These are phyloP conservation scores for Amphipyra tragopoginis DNA, from an alignment of 2,888 invertebrate genomes.

Conservation along the genomic window DNA sequence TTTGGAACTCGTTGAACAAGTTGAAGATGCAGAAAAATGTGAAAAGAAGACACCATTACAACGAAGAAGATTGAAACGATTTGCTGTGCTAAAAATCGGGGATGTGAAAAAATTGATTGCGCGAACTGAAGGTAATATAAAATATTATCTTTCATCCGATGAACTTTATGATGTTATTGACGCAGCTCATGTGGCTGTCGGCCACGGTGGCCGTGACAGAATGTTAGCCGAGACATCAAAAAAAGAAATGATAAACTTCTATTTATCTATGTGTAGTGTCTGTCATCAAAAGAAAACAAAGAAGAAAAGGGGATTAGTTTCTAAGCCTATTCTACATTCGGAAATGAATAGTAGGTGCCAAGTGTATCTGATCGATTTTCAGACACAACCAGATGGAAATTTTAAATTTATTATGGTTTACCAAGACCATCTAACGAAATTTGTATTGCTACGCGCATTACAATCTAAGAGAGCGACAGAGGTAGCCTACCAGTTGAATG, in stretches of 20 bases:
- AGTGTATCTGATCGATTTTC: no score
- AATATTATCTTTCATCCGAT: constrained; percentile 7
- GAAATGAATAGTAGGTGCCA: constrained; percentile 67
- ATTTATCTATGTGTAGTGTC: constrained; percentile 55
- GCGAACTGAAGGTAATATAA: constrained; percentile 3
- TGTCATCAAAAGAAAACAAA: constrained; percentile 55
- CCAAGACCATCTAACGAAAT: no score
- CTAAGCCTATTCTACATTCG: constrained; percentile 56
- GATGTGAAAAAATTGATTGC: constrained; percentile 22
- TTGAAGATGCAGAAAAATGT: neutral
- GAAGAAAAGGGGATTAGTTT: constrained; percentile 60
- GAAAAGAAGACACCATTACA: constrained; percentile 9
- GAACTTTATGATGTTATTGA: constrained; percentile 45
- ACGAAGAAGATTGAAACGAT: constrained; percentile 35
- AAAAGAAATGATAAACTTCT: constrained; percentile 49
- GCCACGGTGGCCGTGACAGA: constrained; percentile 64
- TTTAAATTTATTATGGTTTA: no score
- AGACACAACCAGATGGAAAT: no score
- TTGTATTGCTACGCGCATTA: no score
- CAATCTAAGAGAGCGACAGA: no score
- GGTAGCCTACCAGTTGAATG: no score
- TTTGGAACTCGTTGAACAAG: no score
- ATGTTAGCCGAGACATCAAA: constrained; percentile 51
- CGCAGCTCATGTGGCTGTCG: constrained; percentile 56
- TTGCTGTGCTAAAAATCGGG: constrained; percentile 34